A percentile compares a stretch with the other conserved stretches of the same genome.
These are phyloP conservation scores for Drosophila limbata DNA, from an alignment of 2,888 invertebrate genomes.

Conservation along the genomic window DNA sequence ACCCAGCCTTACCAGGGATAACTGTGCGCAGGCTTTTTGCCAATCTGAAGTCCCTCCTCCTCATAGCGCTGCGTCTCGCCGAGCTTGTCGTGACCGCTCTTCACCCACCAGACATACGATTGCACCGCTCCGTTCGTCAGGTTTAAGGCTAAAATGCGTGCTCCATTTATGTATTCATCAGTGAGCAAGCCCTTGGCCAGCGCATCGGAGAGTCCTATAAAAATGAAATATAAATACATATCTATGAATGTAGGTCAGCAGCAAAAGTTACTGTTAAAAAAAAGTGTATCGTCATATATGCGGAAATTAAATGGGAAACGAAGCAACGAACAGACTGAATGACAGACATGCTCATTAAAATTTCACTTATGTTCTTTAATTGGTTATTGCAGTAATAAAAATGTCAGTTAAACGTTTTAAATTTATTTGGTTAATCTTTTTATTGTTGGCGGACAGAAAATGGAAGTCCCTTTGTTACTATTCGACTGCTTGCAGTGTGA, in stretches of 20 bases:
- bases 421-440: conserved; percentile 3
- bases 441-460: background rate
- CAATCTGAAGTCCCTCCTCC: conserved; percentile 86
- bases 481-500: background rate
- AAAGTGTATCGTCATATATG: conserved; percentile 3
- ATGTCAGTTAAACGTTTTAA: conserved; percentile 3
- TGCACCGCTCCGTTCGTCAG: conserved; percentile 87
- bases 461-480: background rate
- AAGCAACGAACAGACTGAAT: conserved; percentile 4
- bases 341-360: conserved; percentile 29
- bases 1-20: conserved; percentile 89
- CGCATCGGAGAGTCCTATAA: conserved; percentile 89
- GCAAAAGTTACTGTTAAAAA: conserved; percentile 6
- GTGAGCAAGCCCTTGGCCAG: conserved; percentile 90
- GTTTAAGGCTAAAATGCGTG: conserved; percentile 88
- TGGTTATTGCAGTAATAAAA: conserved; percentile 10
- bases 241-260: conserved; percentile 47
- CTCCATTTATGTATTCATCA: conserved; percentile 87
- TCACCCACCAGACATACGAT: conserved; percentile 88
- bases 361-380: conserved; percentile 32
- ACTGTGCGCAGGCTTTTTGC: conserved; percentile 89
- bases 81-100: conserved; percentile 80
- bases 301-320: conserved; percentile 56
- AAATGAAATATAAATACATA: conserved; percentile 10
- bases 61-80: conserved; percentile 87